Evolutionary conservation across 30 jellyfish, hydroid and myxozoan genomes (phyloP).

Genomic region (Cassiopea andromeda): DNA sequence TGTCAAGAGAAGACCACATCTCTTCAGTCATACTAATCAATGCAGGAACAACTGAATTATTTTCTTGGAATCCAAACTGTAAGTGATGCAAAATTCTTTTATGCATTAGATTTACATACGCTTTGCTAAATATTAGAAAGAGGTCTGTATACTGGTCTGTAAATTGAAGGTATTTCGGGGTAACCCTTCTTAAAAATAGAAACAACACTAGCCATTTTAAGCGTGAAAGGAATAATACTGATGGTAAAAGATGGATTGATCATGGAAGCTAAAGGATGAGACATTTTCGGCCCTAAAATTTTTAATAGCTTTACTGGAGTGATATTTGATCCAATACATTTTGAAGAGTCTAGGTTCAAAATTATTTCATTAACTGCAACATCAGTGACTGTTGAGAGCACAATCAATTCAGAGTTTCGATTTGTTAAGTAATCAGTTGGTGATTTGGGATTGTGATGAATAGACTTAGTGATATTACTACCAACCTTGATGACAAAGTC

Average conservation of each 20-base stretch:
- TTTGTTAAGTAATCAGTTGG: constrained; percentile 29
- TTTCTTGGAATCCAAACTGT: constrained; percentile 73
- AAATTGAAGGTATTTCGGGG: constrained; percentile 44
- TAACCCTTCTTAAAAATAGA: constrained; percentile 67
- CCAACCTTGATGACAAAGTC: constrained; percentile 54
- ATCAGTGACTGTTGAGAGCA: constrained; percentile 47
- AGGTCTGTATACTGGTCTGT: constrained; percentile 68
- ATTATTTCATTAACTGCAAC: constrained; percentile 56
- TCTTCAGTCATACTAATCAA: constrained; percentile 65
- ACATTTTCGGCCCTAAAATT: constrained; percentile 45
- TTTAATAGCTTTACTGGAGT: constrained; percentile 59
- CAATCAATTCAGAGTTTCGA: constrained; percentile 22
- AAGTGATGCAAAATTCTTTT: constrained; percentile 43
- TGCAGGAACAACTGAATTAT: constrained; percentile 67
- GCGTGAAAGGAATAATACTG: constrained; percentile 44
- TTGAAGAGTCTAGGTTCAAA: constrained; percentile 25
- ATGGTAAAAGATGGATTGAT: constrained; percentile 40
- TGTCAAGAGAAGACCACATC: constrained; percentile 61
- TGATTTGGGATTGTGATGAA: constrained; percentile 24
- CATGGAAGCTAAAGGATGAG: constrained; percentile 35
- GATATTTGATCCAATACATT: constrained; percentile 56
- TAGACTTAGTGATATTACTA: constrained; percentile 40
- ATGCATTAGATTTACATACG: constrained; percentile 57
- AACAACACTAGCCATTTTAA: constrained; percentile 63
- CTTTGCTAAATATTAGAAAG: constrained; percentile 60